Percentiles rank a stretch among this genome's conserved stretches.
These are phyloP conservation scores for Lophius piscatorius DNA, from an alignment of 2,113 vertebrate species.

Conservation along the genomic window DNA sequence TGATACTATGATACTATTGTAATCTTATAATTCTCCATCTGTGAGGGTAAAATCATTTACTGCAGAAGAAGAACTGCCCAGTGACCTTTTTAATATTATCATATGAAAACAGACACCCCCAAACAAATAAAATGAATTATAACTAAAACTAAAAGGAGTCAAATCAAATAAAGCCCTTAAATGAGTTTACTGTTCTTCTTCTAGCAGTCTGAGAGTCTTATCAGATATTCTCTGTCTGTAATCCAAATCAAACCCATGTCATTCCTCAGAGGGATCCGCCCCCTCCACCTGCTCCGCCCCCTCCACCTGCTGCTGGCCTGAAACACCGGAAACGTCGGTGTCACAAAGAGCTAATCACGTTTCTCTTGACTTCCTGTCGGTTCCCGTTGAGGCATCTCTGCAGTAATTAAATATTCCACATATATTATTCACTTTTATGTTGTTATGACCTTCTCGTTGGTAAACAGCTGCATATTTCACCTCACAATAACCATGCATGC, in stretches of 20 bases:
- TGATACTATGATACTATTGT: not conserved
- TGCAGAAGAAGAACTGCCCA: not conserved
- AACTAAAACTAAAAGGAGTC: slow-evolving; percentile 21
- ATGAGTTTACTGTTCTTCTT: not conserved
- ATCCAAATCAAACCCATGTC: slow-evolving; percentile 12
- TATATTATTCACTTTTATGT: too few species aligned
- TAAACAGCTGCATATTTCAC: too few species aligned
- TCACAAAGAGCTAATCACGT: slow-evolving; percentile 14
- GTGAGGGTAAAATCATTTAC: not conserved
- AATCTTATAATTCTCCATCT: slow-evolving; percentile 1
- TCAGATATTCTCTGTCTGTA: slow-evolving; percentile 17
- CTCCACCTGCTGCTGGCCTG: slow-evolving; percentile 12
- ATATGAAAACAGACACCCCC: too few species aligned
- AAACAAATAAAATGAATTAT: slow-evolving; percentile 44
- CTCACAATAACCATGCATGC: too few species aligned
- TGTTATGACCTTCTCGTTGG: too few species aligned
- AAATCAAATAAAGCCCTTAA: slow-evolving; percentile 11
- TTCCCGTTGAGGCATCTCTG: too few species aligned
- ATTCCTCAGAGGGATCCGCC: slow-evolving; percentile 18
- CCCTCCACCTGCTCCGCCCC: slow-evolving; percentile 4
- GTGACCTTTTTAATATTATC: slow-evolving; percentile 38
- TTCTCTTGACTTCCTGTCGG: too few species aligned
- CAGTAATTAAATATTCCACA: too few species aligned
- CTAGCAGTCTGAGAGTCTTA: slow-evolving; percentile 15
- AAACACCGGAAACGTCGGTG: slow-evolving; percentile 27